Evolutionary conservation across 2,888 invertebrate genomes (phyloP).

Genomic region (Leptinotarsa peninsularis): DNA sequence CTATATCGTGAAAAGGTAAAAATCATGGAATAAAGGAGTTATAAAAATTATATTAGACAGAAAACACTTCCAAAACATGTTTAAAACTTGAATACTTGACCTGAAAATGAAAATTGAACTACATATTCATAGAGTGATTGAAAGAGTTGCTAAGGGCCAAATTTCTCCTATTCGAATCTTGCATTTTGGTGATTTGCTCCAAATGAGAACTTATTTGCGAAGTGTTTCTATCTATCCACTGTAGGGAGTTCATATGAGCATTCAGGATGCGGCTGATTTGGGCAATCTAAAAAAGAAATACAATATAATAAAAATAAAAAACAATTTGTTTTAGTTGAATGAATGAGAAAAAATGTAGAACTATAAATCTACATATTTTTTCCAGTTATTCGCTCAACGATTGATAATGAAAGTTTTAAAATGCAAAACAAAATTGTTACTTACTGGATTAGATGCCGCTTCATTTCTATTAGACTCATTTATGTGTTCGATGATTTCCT

Average conservation of each 20-base stretch:
- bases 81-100: neutral
- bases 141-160: slow-evolving; percentile 49
- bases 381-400: neutral
- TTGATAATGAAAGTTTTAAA: neutral
- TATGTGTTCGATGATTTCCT: slow-evolving; percentile 93
- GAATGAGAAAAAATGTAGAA: no score
- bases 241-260: slow-evolving; percentile 95
- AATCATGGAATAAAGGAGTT: no score
- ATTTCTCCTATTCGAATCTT: slow-evolving; percentile 81
- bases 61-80: neutral
- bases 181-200: slow-evolving; percentile 85
- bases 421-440: slow-evolving; percentile 52
- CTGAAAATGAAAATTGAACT: slow-evolving; percentile 21
- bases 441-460: slow-evolving; percentile 88
- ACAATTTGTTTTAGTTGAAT: no score
- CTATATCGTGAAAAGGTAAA: no score
- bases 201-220: slow-evolving; percentile 81
- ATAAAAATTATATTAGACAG: slow-evolving; percentile 3
- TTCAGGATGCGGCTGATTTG: slow-evolving; percentile 94
- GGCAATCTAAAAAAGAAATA: slow-evolving; percentile 75
- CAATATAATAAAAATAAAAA: slow-evolving; percentile 5
- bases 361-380: neutral
- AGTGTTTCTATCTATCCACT: slow-evolving; percentile 92
- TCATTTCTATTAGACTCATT: slow-evolving; percentile 88
- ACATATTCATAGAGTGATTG: slow-evolving; percentile 46